A percentile compares a stretch with the other conserved stretches of the same genome.
These are phyloP conservation scores for Champsocephalus esox DNA, from an alignment of 2,797 vertebrate species.

Conservation along the genomic window DNA sequence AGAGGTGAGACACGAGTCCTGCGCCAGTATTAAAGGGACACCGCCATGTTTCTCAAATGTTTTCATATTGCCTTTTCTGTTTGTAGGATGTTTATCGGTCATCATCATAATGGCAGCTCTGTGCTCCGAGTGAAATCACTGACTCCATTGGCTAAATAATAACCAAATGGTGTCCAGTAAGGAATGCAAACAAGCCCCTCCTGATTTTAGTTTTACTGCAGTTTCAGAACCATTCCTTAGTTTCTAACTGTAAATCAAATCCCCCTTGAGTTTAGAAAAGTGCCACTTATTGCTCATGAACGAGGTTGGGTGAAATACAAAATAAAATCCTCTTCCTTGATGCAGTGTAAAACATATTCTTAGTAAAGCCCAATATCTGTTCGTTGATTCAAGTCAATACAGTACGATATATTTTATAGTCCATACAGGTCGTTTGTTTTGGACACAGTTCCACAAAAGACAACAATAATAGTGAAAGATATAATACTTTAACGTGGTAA, in stretches of 20 bases:
- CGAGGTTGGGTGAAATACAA: no score
- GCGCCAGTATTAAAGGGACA: background rate
- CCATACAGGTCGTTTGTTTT: no score
- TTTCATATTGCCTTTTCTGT: background rate
- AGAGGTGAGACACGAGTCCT: slow-evolving; percentile 86
- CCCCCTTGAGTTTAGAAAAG: background rate
- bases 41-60: background rate
- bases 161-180: background rate
- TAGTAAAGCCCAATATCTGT: no score
- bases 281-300: background rate
- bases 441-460: no score
- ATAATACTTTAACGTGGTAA: no score
- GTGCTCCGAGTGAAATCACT: background rate
- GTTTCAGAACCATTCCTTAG: background rate
- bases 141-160: background rate
- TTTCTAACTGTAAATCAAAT: background rate
- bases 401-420: no score
- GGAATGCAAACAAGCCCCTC: slow-evolving; percentile 6
- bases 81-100: background rate
- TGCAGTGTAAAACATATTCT: no score
- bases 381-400: no score
- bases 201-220: background rate
- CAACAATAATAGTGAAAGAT: no score
- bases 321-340: no score
- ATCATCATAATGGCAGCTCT: background rate